Conservation (phyloP, 2,797 vertebrate species). For the Pachyuromys duprasi region DNA sequence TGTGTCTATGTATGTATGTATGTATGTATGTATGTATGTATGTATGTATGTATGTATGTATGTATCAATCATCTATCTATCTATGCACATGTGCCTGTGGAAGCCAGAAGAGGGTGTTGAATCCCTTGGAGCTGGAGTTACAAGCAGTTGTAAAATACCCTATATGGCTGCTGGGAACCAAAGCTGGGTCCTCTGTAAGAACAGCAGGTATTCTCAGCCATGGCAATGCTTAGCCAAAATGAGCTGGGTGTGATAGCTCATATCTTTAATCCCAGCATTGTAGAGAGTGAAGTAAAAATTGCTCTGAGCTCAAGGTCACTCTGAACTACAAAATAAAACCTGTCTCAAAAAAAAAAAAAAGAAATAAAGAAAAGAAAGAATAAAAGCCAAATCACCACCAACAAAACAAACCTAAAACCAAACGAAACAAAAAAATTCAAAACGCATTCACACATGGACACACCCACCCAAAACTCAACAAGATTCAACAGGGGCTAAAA, state of each 20-base stretch:
- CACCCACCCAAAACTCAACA: not conserved
- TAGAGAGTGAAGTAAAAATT: not conserved
- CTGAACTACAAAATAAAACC: not conserved
- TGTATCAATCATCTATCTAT: not conserved
- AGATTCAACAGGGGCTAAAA: not conserved
- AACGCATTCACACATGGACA: not conserved
- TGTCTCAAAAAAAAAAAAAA: not conserved
- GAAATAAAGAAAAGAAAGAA: not conserved
- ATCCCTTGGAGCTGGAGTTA: not conserved
- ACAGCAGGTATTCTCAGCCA: not conserved
- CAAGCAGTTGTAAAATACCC: not conserved
- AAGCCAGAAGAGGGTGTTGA: not conserved
- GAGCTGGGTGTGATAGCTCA: not conserved
- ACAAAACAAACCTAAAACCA: not conserved
- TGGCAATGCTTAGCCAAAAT: not conserved
- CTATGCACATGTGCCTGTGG: not conserved
- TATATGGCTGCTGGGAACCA: not conserved
- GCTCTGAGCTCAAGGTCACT: not conserved
- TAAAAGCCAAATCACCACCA: not conserved
- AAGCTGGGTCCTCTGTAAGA: not conserved
- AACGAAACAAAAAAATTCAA: not conserved
- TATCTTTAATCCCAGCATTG: not conserved
- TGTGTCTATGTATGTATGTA: not conserved
- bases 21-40: too few relatives aligned
- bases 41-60: not conserved